Base-by-base conservation (phyloP, 2,797 vertebrate species). In the Triplophysa yarkandensis region DNA sequence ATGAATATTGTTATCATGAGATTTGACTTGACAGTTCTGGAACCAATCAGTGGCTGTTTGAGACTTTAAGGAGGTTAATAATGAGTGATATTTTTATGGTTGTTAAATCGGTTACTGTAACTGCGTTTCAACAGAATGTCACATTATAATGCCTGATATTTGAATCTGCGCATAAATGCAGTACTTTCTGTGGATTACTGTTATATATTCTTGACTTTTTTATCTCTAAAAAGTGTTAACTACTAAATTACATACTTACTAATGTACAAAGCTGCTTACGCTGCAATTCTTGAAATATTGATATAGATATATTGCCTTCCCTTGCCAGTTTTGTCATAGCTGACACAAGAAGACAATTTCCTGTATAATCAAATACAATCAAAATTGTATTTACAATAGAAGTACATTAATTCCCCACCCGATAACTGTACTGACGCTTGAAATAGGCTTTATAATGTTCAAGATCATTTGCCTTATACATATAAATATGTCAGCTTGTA, bases 401-500 rank as follows among this genome's bases (percentile, higher is more conserved):
- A 30, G 55, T 4, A 44, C 5, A 46, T n/a, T 27, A 4, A 41
- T 39, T 36, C 4, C 64, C 21, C 27, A 52, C 13, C 68, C 67
- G 19, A 68, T 71, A 83, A 73, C 81, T 78, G 16, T 62, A 10
- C 11, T 77, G 39, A 48, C 3, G 14, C n/a, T 34, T 54, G 8
- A 60, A 48, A 14, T 30, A 39, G 21, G 32, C 44, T 60, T 11
- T 57, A 5, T 46, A 61, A 48, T 58, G 50, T 55, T 8, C 58
- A 60, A 58, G 17, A 54, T 61, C 39, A 34, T 66, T 77, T 71
- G 41, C 71, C 65, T 69, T 46, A 77, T 48, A 77, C 77, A 62
- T 27, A 32, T 55, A 32, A 71, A 78, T 71, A 16, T 74, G 71
- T 77, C 71, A 76, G 65, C 68, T 63, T 23, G 75, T 39, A 69